Percentiles rank a stretch among this genome's conserved stretches.
Evolutionary conservation across 2,113 vertebrate genomes (phyloP).

Genomic region (Entomyzon cyanotis): DNA sequence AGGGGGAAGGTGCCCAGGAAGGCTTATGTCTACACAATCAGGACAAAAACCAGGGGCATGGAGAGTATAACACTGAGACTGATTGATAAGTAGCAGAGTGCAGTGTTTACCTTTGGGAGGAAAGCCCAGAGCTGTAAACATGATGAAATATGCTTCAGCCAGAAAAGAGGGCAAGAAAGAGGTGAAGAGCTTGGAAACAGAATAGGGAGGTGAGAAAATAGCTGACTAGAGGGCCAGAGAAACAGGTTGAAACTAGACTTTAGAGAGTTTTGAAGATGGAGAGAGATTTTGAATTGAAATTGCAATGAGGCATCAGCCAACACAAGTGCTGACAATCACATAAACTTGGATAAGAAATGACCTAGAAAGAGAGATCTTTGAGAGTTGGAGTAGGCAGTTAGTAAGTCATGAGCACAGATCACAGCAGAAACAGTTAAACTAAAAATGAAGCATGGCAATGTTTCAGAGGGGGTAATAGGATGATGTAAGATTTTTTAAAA

Average conservation of each 20-base stretch:
- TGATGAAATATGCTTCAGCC: conserved; percentile 47
- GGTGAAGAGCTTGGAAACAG: conserved; percentile 42
- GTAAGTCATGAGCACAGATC: background rate
- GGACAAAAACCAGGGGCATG: conserved; percentile 60
- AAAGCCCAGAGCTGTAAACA: conserved; percentile 60
- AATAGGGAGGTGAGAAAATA: background rate
- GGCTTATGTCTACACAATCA: conserved; percentile 34
- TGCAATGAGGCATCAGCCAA: background rate
- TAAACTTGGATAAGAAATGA: background rate
- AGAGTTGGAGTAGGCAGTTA: background rate
- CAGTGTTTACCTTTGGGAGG: conserved; percentile 59
- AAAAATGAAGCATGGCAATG: background rate
- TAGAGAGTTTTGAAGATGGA: background rate
- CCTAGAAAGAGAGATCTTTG: background rate
- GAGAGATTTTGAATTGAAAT: background rate
- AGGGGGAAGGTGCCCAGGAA: conserved; percentile 14
- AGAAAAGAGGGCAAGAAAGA: conserved; percentile 47
- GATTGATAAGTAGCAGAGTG: conserved; percentile 69
- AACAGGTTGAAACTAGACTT: conserved; percentile 13
- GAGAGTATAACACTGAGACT: conserved; percentile 36
- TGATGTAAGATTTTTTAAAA: background rate
- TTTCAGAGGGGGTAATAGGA: background rate
- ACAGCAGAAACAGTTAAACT: background rate
- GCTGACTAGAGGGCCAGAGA: background rate
- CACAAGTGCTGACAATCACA: background rate